phyloP scores from a whole-genome alignment of 1,140 invertebrate species.

The Eubasilissa regina region DNA sequence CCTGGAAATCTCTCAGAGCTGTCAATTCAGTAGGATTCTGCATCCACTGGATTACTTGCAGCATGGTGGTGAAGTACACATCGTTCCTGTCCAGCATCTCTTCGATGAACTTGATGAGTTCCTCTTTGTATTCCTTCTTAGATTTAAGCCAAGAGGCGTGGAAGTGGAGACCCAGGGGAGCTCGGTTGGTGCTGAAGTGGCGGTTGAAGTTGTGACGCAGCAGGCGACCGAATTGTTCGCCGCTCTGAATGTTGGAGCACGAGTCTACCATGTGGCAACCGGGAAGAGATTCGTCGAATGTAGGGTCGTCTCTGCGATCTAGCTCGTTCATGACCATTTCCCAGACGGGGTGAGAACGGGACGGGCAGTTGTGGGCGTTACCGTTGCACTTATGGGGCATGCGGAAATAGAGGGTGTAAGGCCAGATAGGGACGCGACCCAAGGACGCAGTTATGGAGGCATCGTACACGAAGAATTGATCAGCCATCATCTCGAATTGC shows the following conservation, averaged over 20 bases:
- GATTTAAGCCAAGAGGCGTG: conserved; percentile 96
- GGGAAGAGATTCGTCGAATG: conserved; percentile 91
- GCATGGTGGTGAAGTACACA: conserved; percentile 94
- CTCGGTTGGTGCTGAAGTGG: conserved; percentile 93
- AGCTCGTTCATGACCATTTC: conserved; percentile 97
- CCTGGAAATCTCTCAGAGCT: conserved; percentile 90
- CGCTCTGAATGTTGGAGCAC: conserved; percentile 91
- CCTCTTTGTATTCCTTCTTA: conserved; percentile 93
- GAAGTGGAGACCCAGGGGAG: conserved; percentile 95
- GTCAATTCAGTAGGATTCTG: conserved; percentile 93
- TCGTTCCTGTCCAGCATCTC: conserved; percentile 92
- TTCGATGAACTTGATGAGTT: conserved; percentile 94
- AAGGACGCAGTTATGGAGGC: conserved; percentile 93
- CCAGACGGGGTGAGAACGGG: conserved; percentile 92
- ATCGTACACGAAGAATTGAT: conserved; percentile 95
- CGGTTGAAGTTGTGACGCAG: conserved; percentile 95
- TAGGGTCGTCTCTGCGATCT: conserved; percentile 91
- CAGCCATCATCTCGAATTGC: conserved; percentile 96
- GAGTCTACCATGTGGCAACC: conserved; percentile 96
- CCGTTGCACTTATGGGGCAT: conserved; percentile 97
- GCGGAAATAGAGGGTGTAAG: conserved; percentile 94
- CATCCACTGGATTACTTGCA: conserved; percentile 98
- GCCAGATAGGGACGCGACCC: conserved; percentile 93
- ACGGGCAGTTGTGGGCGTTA: conserved; percentile 93
- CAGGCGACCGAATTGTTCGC: conserved; percentile 89